Conservation (phyloP, 2,888 invertebrate species). For the Plusia festucae region DNA sequence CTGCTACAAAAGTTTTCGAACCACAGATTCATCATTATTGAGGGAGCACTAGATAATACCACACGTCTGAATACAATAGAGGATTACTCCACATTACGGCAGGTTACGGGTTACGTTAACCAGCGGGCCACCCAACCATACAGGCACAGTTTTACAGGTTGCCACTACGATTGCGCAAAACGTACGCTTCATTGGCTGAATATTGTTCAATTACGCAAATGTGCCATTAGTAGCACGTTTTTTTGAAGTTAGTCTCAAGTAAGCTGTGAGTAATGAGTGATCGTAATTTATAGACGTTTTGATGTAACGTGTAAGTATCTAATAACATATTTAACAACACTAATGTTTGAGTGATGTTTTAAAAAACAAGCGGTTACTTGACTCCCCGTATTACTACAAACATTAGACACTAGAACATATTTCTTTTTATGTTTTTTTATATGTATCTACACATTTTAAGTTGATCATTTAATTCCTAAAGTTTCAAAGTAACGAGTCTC, state of each 20-base stretch:
- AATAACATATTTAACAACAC: not conserved
- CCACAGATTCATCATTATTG: slow-evolving; percentile 66
- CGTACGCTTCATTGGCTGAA: slow-evolving; percentile 42
- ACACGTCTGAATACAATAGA: slow-evolving; percentile 35
- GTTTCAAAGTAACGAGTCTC: not conserved
- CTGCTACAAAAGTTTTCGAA: slow-evolving; percentile 66
- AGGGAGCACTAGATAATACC: slow-evolving; percentile 11
- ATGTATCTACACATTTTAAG: not conserved
- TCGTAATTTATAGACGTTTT: not conserved
- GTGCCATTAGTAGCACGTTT: slow-evolving; percentile 31
- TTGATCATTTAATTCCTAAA: not conserved
- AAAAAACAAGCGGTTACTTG: not conserved
- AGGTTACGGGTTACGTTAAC: slow-evolving; percentile 38
- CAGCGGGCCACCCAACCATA: slow-evolving; percentile 32
- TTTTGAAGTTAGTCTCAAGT: not conserved
- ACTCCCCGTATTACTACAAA: not conserved
- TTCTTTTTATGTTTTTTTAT: no score
- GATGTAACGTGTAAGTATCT: not conserved
- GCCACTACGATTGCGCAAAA: slow-evolving; percentile 43
- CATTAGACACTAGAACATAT: no score
- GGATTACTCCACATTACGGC: slow-evolving; percentile 22
- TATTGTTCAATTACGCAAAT: slow-evolving; percentile 48
- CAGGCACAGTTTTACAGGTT: slow-evolving; percentile 22
- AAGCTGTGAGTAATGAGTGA: not conserved
- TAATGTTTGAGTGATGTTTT: not conserved